Evolutionary conservation across 2,113 vertebrate species (phyloP).

Genomic region (Forbesichthys agassizii): DNA sequence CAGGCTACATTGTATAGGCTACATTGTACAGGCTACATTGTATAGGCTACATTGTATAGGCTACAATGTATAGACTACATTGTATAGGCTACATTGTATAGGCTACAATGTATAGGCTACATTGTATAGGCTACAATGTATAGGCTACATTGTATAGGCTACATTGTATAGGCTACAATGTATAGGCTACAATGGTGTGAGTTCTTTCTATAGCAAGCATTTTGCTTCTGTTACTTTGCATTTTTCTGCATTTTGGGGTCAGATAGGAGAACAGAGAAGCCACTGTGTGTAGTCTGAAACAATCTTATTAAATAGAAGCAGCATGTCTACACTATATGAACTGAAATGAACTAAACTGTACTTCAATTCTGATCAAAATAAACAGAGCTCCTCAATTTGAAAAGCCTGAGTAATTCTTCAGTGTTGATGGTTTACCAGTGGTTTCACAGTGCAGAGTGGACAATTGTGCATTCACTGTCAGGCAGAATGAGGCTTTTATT

Average conservation of each 20-base stretch:
- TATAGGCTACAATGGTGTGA: too few relatives aligned
- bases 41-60: too few relatives aligned
- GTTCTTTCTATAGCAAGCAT: too few relatives aligned
- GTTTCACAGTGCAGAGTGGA: conserved; percentile 25
- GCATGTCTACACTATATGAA: neutral
- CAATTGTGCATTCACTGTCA: conserved; percentile 24
- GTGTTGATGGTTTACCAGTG: conserved; percentile 6
- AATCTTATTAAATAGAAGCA: conserved; percentile 7
- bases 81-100: too few relatives aligned
- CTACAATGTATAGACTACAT: too few relatives aligned
- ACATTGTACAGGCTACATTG: too few relatives aligned
- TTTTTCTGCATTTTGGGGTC: conserved; percentile 2
- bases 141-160: too few relatives aligned
- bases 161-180: too few relatives aligned
- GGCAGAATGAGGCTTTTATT: neutral
- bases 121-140: too few relatives aligned
- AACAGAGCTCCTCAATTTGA: conserved; percentile 9
- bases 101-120: too few relatives aligned
- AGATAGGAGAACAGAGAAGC: conserved; percentile 18
- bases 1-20: too few relatives aligned
- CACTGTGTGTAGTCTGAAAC: neutral
- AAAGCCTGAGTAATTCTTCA: neutral
- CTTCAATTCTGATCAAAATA: conserved; percentile 14
- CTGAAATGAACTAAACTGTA: conserved; percentile 8
- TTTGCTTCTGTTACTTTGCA: neutral